Conservation (phyloP, 2,797 vertebrate species). For the Enteromius treurensis region DNA sequence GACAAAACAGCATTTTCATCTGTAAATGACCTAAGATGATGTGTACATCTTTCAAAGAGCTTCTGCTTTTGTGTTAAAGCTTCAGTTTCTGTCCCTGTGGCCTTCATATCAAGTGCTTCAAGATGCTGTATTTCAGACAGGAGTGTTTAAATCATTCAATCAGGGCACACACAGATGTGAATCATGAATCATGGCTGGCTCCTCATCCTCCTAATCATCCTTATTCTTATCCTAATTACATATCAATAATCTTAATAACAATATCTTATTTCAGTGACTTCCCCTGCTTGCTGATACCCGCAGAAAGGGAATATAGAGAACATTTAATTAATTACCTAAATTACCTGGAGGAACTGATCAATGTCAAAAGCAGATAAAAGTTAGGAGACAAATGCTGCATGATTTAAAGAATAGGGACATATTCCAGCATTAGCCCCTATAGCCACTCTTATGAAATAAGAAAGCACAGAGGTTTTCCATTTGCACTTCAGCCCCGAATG, state of each 20-base stretch:
- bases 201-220: too few relatives aligned
- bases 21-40: too few relatives aligned
- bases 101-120: too few relatives aligned
- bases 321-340: neutral
- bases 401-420: constrained; percentile 42
- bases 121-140: too few relatives aligned
- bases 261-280: neutral
- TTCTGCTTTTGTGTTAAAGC: too few relatives aligned
- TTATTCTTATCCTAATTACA: too few relatives aligned
- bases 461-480: neutral
- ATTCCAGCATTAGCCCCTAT: neutral
- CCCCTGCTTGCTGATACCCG: neutral
- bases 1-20: too few relatives aligned
- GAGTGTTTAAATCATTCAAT: too few relatives aligned
- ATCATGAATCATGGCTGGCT: too few relatives aligned
- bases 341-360: neutral
- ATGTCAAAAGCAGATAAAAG: neutral
- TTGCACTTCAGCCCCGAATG: neutral
- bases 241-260: neutral
- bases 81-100: too few relatives aligned
- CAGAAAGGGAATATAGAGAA: neutral
- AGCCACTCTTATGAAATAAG: neutral
- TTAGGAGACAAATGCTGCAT: neutral
- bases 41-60: too few relatives aligned
- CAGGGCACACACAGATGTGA: too few relatives aligned